Conservation (phyloP, 2,113 vertebrate species). For the Lates calcarifer region DNA sequence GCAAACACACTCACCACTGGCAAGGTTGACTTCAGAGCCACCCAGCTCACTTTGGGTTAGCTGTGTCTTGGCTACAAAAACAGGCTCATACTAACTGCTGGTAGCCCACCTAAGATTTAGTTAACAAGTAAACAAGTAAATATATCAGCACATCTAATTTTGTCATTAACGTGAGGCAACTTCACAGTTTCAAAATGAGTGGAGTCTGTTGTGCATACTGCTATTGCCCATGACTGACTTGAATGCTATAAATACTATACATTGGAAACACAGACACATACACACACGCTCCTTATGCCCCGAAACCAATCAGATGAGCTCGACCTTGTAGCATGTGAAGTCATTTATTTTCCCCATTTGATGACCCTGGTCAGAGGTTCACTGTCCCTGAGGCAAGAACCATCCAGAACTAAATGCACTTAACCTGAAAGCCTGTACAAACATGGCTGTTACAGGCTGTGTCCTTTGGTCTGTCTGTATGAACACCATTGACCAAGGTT, state of each 20-base stretch:
- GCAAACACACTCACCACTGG: conserved; percentile 54
- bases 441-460: neutral
- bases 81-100: neutral
- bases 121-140: conserved; percentile 12
- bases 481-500: neutral
- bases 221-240: neutral
- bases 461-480: neutral
- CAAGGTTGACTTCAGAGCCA: conserved; percentile 26
- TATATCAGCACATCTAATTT: neutral
- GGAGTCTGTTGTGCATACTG: neutral
- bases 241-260: conserved; percentile 6
- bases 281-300: conserved; percentile 1
- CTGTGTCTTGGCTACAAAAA: neutral
- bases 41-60: conserved; percentile 29
- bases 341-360: conserved; percentile 47
- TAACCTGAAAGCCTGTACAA: conserved; percentile 41
- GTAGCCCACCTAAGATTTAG: neutral
- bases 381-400: conserved; percentile 10
- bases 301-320: conserved; percentile 23
- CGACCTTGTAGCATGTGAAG: conserved; percentile 23
- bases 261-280: neutral
- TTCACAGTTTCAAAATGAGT: neutral
- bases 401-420: conserved; percentile 29
- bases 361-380: conserved; percentile 45
- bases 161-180: neutral